phyloP scores from a whole-genome alignment of 2,888 invertebrate species.

The Rugalucina vietnamica region DNA sequence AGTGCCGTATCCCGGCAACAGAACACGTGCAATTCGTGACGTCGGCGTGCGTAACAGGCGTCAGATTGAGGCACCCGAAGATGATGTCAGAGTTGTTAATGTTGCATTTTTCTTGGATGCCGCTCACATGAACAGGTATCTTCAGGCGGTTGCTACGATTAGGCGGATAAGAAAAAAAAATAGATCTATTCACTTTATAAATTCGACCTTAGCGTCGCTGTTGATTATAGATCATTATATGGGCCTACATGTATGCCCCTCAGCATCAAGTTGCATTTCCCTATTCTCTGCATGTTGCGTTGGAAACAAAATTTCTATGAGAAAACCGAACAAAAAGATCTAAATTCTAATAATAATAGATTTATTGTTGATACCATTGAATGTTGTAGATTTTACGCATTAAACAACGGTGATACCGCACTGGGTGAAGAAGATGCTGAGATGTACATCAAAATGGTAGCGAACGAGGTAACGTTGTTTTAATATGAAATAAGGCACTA shows the following conservation, averaged over 20 bases:
- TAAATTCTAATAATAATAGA: neutral
- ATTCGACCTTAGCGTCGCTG: too few species aligned
- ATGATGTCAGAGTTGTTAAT: neutral
- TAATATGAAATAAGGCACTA: too few species aligned
- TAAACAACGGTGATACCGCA: neutral
- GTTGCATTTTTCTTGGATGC: neutral
- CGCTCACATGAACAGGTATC: neutral
- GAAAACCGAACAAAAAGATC: neutral
- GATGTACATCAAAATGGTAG: neutral
- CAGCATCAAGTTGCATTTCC: too few species aligned
- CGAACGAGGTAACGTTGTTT: neutral
- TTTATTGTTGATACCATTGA: neutral
- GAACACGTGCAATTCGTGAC: neutral
- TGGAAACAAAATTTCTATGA: neutral
- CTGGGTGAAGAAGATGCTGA: neutral
- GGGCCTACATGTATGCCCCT: too few species aligned
- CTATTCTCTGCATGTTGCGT: too few species aligned
- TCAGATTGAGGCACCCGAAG: neutral
- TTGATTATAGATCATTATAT: too few species aligned
- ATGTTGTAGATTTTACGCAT: neutral
- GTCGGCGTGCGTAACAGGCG: neutral
- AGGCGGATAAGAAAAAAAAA: too few species aligned
- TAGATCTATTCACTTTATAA: too few species aligned
- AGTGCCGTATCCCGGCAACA: neutral
- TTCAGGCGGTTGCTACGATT: too few species aligned